phyloP scores from a whole-genome alignment of 2,797 vertebrate genomes.

The Avahi laniger region DNA sequence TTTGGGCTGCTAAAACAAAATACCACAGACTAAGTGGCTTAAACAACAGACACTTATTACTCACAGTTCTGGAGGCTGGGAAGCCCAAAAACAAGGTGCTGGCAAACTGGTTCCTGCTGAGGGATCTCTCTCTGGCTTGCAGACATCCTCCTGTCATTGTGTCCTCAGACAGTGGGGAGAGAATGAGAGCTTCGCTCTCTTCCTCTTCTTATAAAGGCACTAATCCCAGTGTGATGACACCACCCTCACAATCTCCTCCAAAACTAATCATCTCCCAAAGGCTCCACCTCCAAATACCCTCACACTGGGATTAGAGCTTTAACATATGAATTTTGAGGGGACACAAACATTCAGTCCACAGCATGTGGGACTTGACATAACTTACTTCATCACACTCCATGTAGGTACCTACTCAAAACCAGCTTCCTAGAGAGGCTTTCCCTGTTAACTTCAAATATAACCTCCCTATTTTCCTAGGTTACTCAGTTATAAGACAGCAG shows the following conservation, averaged over 20 bases:
- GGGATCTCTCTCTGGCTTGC: not conserved
- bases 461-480: not conserved
- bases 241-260: not conserved
- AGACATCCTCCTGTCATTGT: not conserved
- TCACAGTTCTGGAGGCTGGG: not conserved
- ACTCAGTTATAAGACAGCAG: not conserved
- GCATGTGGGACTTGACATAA: not conserved
- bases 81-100: not conserved
- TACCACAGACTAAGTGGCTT: not conserved
- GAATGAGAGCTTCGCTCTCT: not conserved
- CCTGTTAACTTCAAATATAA: not conserved
- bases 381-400: not conserved
- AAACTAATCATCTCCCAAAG: not conserved
- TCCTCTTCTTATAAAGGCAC: not conserved
- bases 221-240: not conserved
- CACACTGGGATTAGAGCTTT: not conserved
- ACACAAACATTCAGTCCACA: not conserved
- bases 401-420: not conserved
- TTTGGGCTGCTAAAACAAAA: not conserved
- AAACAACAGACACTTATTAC: not conserved
- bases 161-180: not conserved
- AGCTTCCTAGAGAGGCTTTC: not conserved
- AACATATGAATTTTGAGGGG: not conserved
- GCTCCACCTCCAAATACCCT: not conserved
- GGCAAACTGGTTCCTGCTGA: not conserved